A percentile compares a stretch with the other conserved stretches of the same genome.
These are phyloP conservation scores for Idaea aversata DNA, from an alignment of 2,888 invertebrate genomes.

Conservation along the genomic window DNA sequence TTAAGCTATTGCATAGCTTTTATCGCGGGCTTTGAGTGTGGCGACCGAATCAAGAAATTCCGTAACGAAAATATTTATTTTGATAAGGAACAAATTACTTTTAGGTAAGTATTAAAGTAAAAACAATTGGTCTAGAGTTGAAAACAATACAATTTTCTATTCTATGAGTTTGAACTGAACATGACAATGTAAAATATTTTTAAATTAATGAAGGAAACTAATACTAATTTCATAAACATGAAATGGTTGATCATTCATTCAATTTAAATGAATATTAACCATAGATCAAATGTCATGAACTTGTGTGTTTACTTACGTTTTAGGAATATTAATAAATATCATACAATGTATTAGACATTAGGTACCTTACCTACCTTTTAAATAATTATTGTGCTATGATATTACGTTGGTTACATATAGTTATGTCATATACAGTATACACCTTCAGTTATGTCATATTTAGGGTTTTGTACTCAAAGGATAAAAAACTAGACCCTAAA, in stretches of 20 bases:
- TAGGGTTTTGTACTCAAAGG: too few relatives aligned
- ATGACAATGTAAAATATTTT: conserved; percentile 24
- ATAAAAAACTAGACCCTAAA: too few relatives aligned
- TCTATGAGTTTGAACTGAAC: conserved; percentile 3
- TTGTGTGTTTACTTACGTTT: conserved; percentile 23
- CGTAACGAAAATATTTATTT: too few relatives aligned
- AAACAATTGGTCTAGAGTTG: background rate
- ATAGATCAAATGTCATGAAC: conserved; percentile 30
- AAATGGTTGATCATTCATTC: conserved; percentile 27
- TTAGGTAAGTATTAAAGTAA: background rate
- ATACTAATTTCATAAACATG: conserved; percentile 32
- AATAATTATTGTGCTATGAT: background rate
- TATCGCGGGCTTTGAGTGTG: too few relatives aligned
- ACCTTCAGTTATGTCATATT: too few relatives aligned
- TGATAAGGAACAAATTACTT: background rate
- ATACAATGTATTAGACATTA: conserved; percentile 9
- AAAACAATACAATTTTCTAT: background rate
- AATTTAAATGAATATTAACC: conserved; percentile 29
- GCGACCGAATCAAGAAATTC: too few relatives aligned
- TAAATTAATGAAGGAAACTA: conserved; percentile 21
- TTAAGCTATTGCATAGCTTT: too few relatives aligned
- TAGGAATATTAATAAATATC: conserved; percentile 29
- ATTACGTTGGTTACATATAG: too few relatives aligned
- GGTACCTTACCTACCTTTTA: background rate
- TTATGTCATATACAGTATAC: too few relatives aligned